Conservation (phyloP, 2,888 invertebrate genomes). For the Piscicola geometra region DNA sequence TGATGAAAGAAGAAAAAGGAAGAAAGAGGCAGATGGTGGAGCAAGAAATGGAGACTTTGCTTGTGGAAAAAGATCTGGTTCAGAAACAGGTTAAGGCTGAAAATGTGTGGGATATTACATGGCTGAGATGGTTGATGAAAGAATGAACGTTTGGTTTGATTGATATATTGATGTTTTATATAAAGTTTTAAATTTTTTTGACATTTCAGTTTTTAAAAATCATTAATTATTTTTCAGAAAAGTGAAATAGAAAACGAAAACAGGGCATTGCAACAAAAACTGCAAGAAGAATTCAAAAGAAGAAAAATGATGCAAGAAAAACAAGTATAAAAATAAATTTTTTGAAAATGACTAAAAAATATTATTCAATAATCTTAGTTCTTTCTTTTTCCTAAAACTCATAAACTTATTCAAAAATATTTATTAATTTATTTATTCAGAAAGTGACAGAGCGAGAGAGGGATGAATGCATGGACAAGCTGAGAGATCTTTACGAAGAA, state of each 20-base stretch:
- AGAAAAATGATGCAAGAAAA: conserved; percentile 14
- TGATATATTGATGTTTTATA: conserved; percentile 3
- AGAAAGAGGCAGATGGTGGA: conserved; percentile 12
- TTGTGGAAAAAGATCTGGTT: conserved; percentile 23
- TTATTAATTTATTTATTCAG: not conserved
- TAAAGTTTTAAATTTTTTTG: not conserved
- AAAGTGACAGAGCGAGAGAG: conserved; percentile 18
- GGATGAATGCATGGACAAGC: conserved; percentile 21
- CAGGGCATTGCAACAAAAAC: not conserved
- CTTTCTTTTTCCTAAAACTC: conserved; percentile 5
- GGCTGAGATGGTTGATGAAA: not conserved
- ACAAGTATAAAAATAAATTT: not conserved
- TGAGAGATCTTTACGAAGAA: conserved; percentile 1
- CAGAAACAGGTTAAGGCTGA: conserved; percentile 21
- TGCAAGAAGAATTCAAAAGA: conserved; percentile 3
- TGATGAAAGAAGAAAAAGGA: conserved; percentile 12
- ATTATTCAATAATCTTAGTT: not conserved
- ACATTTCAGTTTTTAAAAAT: no score
- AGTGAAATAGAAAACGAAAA: not conserved
- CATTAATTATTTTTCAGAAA: conserved; percentile 10
- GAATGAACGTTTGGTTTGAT: not conserved
- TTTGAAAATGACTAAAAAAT: no score
- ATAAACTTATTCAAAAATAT: not conserved
- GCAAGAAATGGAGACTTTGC: conserved; percentile 26
- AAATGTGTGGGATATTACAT: not conserved